Evolutionary conservation across 2,888 invertebrate species (phyloP).

Genomic region (Hoplodrina ambigua): DNA sequence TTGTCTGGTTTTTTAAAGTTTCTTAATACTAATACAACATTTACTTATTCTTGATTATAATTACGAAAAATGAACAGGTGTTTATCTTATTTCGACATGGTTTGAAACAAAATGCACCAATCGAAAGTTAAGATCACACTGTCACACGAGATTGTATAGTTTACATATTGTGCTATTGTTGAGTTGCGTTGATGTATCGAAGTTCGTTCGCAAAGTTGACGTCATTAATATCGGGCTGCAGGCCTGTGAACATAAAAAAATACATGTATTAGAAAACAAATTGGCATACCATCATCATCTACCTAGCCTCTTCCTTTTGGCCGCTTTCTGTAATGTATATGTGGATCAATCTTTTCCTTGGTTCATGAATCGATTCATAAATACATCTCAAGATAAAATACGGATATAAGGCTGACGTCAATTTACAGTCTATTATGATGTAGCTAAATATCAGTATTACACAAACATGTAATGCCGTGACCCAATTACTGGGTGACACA

Average conservation of each 20-base stretch:
- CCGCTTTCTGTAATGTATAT: too few species aligned
- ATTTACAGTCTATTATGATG: too few species aligned
- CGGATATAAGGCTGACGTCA: too few species aligned
- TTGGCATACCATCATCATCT: too few species aligned
- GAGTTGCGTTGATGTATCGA: constrained; percentile 32
- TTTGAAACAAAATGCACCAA: constrained; percentile 26
- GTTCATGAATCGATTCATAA: too few species aligned
- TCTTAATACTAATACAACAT: constrained; percentile 66
- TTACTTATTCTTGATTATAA: constrained; percentile 57
- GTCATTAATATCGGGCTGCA: constrained; percentile 20
- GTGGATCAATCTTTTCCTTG: too few species aligned
- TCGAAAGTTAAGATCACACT: constrained; percentile 38
- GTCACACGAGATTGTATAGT: constrained; percentile 48
- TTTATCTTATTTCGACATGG: constrained; percentile 39
- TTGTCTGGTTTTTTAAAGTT: constrained; percentile 63
- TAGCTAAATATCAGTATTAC: too few species aligned
- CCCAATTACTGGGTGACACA: too few species aligned
- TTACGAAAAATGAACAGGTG: constrained; percentile 50
- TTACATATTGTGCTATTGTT: constrained; percentile 45
- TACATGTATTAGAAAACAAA: constrained; percentile 18
- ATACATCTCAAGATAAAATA: too few species aligned
- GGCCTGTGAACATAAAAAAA: constrained; percentile 43
- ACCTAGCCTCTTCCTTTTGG: too few species aligned
- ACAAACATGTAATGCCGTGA: too few species aligned
- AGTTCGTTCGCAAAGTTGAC: constrained; percentile 57